phyloP scores from a whole-genome alignment of 2,797 vertebrate species.

The Sciurus vulgaris region DNA sequence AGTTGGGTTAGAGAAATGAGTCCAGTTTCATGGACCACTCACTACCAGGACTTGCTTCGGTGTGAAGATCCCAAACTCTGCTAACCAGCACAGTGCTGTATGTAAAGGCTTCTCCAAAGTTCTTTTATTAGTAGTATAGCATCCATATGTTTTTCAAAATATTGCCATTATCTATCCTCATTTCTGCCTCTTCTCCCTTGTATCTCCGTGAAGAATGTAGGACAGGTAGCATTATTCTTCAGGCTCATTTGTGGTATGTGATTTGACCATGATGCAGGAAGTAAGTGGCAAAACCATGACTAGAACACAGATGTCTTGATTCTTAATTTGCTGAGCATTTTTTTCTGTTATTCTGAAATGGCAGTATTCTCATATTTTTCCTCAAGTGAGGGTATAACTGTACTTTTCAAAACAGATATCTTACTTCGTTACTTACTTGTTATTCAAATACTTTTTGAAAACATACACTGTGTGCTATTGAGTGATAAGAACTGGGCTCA shows the following conservation, averaged over 20 bases:
- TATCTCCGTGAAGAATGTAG: background rate
- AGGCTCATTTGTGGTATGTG: background rate
- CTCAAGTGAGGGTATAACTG: background rate
- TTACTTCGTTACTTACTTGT: background rate
- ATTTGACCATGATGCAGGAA: conserved; percentile 24
- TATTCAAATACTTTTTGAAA: background rate
- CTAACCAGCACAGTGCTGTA: background rate
- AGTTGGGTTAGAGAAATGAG: background rate
- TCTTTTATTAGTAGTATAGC: background rate
- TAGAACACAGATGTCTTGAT: background rate
- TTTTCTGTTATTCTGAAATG: conserved; percentile 36
- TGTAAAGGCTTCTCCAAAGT: background rate
- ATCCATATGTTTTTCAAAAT: conserved; percentile 38
- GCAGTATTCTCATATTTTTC: conserved; percentile 33
- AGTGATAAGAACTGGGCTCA: background rate
- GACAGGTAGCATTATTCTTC: conserved; percentile 23
- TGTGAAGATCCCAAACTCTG: no score
- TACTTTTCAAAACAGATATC: background rate
- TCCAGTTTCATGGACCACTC: background rate
- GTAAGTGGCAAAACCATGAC: conserved; percentile 20
- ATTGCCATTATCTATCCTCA: background rate
- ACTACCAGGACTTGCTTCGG: background rate
- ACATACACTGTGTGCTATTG: background rate
- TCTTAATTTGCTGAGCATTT: conserved; percentile 19
- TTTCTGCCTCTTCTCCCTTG: background rate